Base-by-base conservation (phyloP, 2,797 vertebrate species). In the Hypotaenidia philippensis region DNA sequence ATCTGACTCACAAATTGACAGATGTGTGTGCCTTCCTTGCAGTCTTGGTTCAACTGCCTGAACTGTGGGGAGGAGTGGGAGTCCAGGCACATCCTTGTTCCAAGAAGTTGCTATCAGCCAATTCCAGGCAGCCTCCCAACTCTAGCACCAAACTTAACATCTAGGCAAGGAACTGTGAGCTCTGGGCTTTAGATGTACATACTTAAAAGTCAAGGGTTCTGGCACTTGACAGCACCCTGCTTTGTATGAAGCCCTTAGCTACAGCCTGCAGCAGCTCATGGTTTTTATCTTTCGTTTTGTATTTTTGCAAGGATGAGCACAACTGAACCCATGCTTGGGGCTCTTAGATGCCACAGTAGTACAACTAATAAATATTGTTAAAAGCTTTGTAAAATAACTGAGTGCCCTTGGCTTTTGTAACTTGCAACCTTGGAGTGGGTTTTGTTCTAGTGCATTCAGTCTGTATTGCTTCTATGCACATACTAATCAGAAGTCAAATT, bases 401-500 rank as follows among this genome's bases (percentile, higher is more conserved):
- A 55, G 11, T 72, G 56, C 44, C 57, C 70, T 83, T 93, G 61
- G 70, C 63, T 94, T 82, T 78, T 23, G 21, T 56, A 80, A 59
- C 47, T 82, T 66, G 44, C 2, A 74, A 26, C 57, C 69, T 81
- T 93, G 71, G 52, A 80, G 40, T 69, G 13, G 4, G 47, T 91
- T 93, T 83, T 90, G 36, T 72, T 89, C n/a, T 34, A 49, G 31
- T 75, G 41, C 65, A 44, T 85, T 85, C 55, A 45, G 71, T 82
- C 40, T 72, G 0, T 72, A 69, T 86, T 95, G 87, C 69, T 92
- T 93, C 70, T 84, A 1, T 61, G 63, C 5, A 1, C 27, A 14
- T 92, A 68, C 32, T 79, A 82, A 87, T 57, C 34, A 92, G 80
- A 90, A 95, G 80, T 80, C 52, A 75, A 50, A 89, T 86, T 91